phyloP scores from a whole-genome alignment of 2,113 vertebrate species.

The Arizona elegans region DNA sequence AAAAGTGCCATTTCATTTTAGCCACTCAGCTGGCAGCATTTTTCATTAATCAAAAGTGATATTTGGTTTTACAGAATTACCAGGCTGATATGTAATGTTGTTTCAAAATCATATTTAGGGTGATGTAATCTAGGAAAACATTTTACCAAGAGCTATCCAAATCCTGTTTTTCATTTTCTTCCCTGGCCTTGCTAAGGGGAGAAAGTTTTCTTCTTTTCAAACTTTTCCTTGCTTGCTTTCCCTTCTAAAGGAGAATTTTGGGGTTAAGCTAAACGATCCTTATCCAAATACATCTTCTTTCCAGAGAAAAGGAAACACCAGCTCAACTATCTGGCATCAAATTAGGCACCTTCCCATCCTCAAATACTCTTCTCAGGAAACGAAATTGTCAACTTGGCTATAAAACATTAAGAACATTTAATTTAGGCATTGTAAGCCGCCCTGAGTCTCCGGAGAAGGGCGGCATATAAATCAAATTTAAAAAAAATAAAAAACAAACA shows the following conservation, averaged over 20 bases:
- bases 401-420: background rate
- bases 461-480: too few species aligned
- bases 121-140: background rate
- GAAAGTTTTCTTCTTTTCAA: background rate
- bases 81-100: background rate
- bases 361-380: background rate
- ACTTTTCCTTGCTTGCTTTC: background rate
- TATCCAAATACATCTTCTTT: background rate
- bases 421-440: background rate
- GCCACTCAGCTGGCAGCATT: background rate
- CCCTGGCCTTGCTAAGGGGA: background rate
- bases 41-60: background rate
- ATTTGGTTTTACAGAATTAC: background rate
- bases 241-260: background rate
- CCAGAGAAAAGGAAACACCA: background rate
- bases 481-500: background rate
- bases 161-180: background rate
- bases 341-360: background rate
- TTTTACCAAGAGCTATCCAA: background rate
- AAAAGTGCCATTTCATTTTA: background rate
- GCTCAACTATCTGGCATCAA: background rate
- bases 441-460: too few species aligned
- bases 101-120: background rate
- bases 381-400: background rate
- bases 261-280: background rate